These are phyloP conservation scores for Cynodonichthys magdalenae DNA, from an alignment of 2,797 vertebrate species.

Conservation along the genomic window DNA sequence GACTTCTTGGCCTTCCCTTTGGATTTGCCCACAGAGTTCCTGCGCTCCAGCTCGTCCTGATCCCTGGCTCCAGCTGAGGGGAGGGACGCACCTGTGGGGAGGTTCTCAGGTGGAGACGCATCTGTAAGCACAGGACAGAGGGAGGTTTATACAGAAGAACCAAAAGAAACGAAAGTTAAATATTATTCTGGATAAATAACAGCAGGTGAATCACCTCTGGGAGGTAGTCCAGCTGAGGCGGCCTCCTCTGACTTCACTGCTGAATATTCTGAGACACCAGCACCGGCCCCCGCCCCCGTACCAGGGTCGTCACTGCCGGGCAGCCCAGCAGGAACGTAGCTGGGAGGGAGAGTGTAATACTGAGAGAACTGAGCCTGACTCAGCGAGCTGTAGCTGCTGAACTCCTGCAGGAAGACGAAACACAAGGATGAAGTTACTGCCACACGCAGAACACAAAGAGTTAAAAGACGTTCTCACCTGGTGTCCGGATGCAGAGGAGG, in stretches of 20 bases:
- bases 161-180: background rate
- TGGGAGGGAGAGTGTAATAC: conserved; percentile 89
- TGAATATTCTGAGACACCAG: conserved; percentile 80
- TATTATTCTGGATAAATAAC: background rate
- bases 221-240: conserved; percentile 78
- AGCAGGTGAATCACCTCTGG: conserved; percentile 76
- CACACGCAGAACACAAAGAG: too few relatives aligned
- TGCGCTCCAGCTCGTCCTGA: conserved; percentile 88
- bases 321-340: conserved; percentile 85
- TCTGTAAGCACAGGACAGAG: conserved; percentile 41
- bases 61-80: conserved; percentile 84
- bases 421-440: too few relatives aligned
- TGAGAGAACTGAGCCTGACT: conserved; percentile 92
- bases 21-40: conserved; percentile 90
- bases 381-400: conserved; percentile 90
- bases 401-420: conserved; percentile 81
- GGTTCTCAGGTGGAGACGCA: conserved; percentile 72
- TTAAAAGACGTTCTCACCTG: too few relatives aligned
- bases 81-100: conserved; percentile 76
- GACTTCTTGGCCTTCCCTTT: conserved; percentile 92
- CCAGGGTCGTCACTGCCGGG: conserved; percentile 76
- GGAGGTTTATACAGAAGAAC: too few relatives aligned
- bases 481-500: conserved; percentile 57
- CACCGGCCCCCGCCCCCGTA: conserved; percentile 55
- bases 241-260: conserved; percentile 78